phyloP scores from a whole-genome alignment of 2,113 vertebrate genomes.

The Scomber scombrus region DNA sequence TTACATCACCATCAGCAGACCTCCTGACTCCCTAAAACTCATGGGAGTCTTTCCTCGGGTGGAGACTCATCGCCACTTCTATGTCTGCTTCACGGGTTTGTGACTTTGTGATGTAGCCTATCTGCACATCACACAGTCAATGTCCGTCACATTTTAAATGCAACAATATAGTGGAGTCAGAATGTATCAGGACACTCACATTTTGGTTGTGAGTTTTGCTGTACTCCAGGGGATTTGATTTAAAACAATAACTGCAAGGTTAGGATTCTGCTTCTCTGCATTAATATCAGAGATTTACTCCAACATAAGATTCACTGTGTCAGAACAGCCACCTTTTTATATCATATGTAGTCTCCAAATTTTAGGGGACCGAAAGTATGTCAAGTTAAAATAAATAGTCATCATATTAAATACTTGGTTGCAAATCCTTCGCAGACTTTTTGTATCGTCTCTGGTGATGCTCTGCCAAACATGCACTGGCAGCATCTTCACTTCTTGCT shows the following conservation, averaged over 20 bases:
- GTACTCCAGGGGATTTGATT: not conserved
- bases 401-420: constrained; percentile 6
- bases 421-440: not conserved
- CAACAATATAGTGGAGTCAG: not conserved
- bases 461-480: constrained; percentile 29
- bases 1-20: constrained; percentile 62
- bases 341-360: not conserved
- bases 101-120: constrained; percentile 8
- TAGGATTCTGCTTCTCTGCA: not conserved
- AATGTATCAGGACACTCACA: not conserved
- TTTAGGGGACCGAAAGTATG: not conserved
- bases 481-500: constrained; percentile 33
- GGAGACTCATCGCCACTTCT: constrained; percentile 18
- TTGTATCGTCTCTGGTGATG: not conserved
- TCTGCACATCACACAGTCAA: not conserved
- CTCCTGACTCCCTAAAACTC: constrained; percentile 42
- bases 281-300: not conserved
- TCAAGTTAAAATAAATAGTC: not conserved
- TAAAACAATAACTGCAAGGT: not conserved
- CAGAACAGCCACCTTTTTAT: too few relatives aligned
- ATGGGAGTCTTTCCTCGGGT: constrained; percentile 52
- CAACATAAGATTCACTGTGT: too few relatives aligned
- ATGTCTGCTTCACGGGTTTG: constrained; percentile 6
- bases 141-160: not conserved
- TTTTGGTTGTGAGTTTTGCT: not conserved